Percentiles rank a stretch among this genome's conserved stretches.
Conservation (phyloP, 2,888 invertebrate species). For the Lepidonotus clava region DNA sequence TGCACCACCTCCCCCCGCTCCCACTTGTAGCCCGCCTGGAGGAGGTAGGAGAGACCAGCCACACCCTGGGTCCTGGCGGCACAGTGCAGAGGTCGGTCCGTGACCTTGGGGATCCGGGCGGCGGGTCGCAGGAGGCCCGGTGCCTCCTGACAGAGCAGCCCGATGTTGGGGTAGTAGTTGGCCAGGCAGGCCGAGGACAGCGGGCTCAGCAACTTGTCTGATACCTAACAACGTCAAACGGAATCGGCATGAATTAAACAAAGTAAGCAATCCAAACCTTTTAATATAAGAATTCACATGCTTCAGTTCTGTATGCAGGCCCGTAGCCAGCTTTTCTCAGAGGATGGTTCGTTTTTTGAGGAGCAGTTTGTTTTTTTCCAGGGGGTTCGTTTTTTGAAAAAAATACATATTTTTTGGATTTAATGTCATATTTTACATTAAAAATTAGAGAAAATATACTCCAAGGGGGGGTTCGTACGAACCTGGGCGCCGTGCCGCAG, state of each 20-base stretch:
- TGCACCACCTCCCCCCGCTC: neutral
- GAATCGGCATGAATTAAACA: neutral
- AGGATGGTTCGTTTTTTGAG: no score
- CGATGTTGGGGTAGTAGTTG: neutral
- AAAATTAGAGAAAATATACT: no score
- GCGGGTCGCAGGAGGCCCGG: neutral
- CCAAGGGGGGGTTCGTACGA: no score
- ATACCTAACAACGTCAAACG: neutral
- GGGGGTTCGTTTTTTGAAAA: no score
- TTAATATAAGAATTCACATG: no score
- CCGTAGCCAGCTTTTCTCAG: no score
- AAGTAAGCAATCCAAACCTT: neutral
- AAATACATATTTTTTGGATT: no score
- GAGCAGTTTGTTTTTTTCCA: no score
- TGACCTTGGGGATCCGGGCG: neutral
- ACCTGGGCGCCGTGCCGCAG: no score
- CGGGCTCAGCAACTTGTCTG: conserved; percentile 5
- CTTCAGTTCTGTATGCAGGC: no score
- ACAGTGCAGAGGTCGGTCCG: conserved; percentile 10
- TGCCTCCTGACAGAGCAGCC: neutral
- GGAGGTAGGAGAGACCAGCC: neutral
- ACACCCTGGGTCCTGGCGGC: neutral
- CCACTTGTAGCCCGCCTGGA: conserved; percentile 24
- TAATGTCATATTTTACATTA: no score
- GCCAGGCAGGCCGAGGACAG: neutral